phyloP scores from a whole-genome alignment of 2,888 invertebrate genomes.

The Meandrusa payeni region DNA sequence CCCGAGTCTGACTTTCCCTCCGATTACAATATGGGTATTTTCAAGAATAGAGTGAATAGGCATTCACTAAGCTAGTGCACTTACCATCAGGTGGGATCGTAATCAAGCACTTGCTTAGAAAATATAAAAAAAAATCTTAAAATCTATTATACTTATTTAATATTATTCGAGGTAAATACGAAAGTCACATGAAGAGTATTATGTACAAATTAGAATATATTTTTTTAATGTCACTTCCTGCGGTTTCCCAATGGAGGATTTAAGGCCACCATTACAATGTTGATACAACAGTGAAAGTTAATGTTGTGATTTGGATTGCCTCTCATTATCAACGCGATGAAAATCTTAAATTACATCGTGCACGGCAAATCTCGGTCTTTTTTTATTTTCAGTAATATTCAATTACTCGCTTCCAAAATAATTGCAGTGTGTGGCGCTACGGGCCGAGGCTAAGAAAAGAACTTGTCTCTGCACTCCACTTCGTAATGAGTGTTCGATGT shows the following conservation, averaged over 20 bases:
- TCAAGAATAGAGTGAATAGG: no score
- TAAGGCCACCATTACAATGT: slow-evolving; percentile 58
- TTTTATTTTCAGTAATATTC: slow-evolving; percentile 71
- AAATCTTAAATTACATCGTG: slow-evolving; percentile 71
- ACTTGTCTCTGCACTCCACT: slow-evolving; percentile 38
- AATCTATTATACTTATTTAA: no score
- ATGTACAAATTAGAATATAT: slow-evolving; percentile 17
- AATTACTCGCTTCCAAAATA: slow-evolving; percentile 60
- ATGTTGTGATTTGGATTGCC: slow-evolving; percentile 62
- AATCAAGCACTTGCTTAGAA: no score
- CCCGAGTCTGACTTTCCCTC: no score
- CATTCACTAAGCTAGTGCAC: no score
- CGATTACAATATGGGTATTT: no score
- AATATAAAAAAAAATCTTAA: no score
- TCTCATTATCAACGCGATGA: slow-evolving; percentile 68
- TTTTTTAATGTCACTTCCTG: slow-evolving; percentile 60
- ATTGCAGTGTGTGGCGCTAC: slow-evolving; percentile 48
- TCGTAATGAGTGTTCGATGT: slow-evolving; percentile 41
- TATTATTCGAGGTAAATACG: no score
- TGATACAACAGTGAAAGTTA: slow-evolving; percentile 69
- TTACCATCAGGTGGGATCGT: no score
- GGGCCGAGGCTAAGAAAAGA: slow-evolving; percentile 49
- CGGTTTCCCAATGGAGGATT: slow-evolving; percentile 66
- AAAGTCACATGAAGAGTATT: no score
- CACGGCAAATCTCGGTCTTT: slow-evolving; percentile 56